Evolutionary conservation across 2,797 vertebrate species (phyloP), one percentile per base, ranked within the genome.

Genomic region (Acipenser transmontanus): DNA sequence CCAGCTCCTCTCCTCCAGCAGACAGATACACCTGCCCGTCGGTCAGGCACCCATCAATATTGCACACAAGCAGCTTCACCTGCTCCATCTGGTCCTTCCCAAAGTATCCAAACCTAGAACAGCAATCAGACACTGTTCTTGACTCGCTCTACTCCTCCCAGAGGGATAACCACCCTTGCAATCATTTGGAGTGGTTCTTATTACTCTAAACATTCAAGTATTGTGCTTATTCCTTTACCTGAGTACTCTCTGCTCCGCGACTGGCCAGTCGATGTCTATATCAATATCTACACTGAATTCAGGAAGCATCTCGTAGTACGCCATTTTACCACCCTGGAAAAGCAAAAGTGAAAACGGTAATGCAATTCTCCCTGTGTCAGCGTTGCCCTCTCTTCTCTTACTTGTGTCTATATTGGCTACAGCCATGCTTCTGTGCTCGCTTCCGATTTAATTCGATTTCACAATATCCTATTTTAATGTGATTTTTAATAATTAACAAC

Each of bases 221-320:
- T 4, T 34, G 34, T 34, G 34, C 34, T 34, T 11, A 7, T 8
- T 1, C 50, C 62, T 70, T 85, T 80, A 98, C 96, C 93, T 91
- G 72, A 94, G 80, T 1, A 98, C 93, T 75, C 95, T 90, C 73
- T 98, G 96, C 47, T 98, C 96, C 1, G 97, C 97, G 61, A 98
- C 95, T 0, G 97, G 96, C 96, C 97, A 99, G 62, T 99, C 97
- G 7, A 98, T 94, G 73, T 98, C 96, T 61, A 95, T 85, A 4
- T 99, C 97, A 4, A 98, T 99, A 77, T 99, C 96, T 77, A 98
- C 92, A 7, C 96, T 99, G 81, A 92, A 85, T 73, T 98, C 90
- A 0, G 94, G 91, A 10, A 69, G 13, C 96, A 99, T 99, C 88
- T 99, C 97, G 0, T 88, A 97, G 78, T 97, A 99, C 0, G 83